phyloP scores from a whole-genome alignment of 2,797 vertebrate species.

The Natrix natrix region DNA sequence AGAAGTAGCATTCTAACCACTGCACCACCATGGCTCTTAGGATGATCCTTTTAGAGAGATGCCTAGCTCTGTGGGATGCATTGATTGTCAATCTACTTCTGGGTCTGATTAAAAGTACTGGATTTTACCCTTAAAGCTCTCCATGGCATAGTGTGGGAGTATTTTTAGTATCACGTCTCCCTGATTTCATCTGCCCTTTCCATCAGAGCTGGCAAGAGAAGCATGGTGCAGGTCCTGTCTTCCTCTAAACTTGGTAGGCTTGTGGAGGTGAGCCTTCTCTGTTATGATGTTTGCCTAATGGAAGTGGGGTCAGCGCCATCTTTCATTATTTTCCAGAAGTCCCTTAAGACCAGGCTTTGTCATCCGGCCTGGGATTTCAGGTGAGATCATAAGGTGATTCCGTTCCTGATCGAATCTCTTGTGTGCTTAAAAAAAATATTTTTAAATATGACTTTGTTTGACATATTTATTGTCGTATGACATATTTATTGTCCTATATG shows the following conservation, averaged over 20 bases:
- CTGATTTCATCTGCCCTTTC: not conserved
- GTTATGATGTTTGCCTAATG: not conserved
- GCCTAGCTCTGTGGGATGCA: not conserved
- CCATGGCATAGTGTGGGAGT: not conserved
- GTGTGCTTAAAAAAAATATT: not conserved
- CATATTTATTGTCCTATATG: not conserved
- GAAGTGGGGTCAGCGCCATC: not conserved
- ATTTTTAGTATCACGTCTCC: not conserved
- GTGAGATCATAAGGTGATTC: not conserved
- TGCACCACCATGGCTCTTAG: no score
- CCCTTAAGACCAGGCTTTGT: not conserved
- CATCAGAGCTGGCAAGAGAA: not conserved
- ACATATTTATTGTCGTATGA: not conserved
- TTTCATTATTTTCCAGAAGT: not conserved
- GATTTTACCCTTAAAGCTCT: not conserved
- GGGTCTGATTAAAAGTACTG: not conserved
- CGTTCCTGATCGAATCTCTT: not conserved
- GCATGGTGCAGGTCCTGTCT: not conserved
- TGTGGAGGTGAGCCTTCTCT: not conserved
- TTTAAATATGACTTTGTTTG: not conserved
- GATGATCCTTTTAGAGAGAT: not conserved
- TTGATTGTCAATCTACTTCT: not conserved
- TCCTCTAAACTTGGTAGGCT: not conserved
- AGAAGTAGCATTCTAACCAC: no score
- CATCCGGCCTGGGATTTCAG: not conserved